These are phyloP conservation scores for Acronicta leporina DNA, from an alignment of 2,888 invertebrate genomes.

Conservation along the genomic window DNA sequence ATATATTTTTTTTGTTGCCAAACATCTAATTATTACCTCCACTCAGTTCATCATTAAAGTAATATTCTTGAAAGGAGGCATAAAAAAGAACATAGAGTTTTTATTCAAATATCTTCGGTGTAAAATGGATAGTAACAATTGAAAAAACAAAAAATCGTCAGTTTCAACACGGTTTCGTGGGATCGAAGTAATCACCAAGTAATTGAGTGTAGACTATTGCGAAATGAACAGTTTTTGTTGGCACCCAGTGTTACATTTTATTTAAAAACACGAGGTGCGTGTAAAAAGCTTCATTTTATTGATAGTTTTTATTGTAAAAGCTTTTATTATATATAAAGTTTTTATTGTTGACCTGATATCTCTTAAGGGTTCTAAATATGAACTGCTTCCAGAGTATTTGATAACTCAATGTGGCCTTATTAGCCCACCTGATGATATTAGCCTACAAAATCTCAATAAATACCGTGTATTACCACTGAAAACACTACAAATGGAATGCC, in stretches of 20 bases:
- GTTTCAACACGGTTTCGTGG: constrained; percentile 30
- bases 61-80: constrained; percentile 6
- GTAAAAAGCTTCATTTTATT: constrained; percentile 37
- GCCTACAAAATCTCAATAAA: too few relatives aligned
- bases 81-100: constrained; percentile 19
- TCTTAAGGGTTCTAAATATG: too few relatives aligned
- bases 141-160: constrained; percentile 13
- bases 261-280: constrained; percentile 27
- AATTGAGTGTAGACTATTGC: constrained; percentile 35
- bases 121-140: constrained; percentile 17
- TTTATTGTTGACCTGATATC: too few relatives aligned
- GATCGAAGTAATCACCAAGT: constrained; percentile 42
- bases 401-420: too few relatives aligned
- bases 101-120: constrained; percentile 28
- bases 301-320: constrained; percentile 37
- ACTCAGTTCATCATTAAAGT: constrained; percentile 16
- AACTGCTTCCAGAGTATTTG: too few relatives aligned
- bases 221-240: constrained; percentile 43
- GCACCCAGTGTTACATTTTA: constrained; percentile 23
- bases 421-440: too few relatives aligned
- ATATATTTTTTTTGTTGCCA: constrained; percentile 7
- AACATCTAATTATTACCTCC: constrained; percentile 17
- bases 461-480: too few relatives aligned
- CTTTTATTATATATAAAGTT: too few relatives aligned
- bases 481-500: too few relatives aligned